Base-by-base conservation (phyloP, 2,113 vertebrate species). In the Furnarius figulus region DNA sequence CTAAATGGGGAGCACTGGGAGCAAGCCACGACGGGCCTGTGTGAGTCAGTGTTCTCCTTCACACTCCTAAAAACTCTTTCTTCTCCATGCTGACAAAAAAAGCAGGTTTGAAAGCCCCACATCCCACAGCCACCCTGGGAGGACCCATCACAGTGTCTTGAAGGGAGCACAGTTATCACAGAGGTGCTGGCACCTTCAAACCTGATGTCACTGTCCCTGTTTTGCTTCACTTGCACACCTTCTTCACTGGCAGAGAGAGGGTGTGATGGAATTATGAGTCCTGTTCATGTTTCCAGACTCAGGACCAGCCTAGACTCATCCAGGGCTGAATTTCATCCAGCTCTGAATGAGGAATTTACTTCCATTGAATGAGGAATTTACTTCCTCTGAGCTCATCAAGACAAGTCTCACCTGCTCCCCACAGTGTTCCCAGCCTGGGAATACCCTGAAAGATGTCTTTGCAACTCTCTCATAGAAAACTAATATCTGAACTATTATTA, bases 11-110 rank as follows among this genome's bases (percentile, higher is more conserved):
- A 62, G 28, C 10, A 2, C 4, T 3, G 5, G 65, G 39, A 59
- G 30, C 53, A 25, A 65, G 55, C 17, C 28, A 20, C 1, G 2
- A 8, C 0, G 1, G 8, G 62, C 47, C 58, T 9, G 35, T 7
- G 20, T 23, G 23, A n/a, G 30, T 65, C 58, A 18, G 44, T 14
- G 2, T 5, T 70, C 46, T 58, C 37, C 65, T 46, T 50, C 20
- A 25, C 25, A 3, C 10, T 14, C 33, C 23, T 7, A 31, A 72
- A 79, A 68, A 30, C 31, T 39, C 21, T 37, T 68, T 49, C 25
- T 79, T 23, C 47, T 65, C 49, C 13, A 17, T 12, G 23, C 27
- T 59, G 30, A 35, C 65, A 27, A 47, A 90, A 90, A 22, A 17
- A 2, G 0, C 42, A 35, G 35, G 28, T 73, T 42, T 73, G 90